Base-by-base conservation (phyloP, 2,113 vertebrate genomes). In the Nerophis ophidion region DNA sequence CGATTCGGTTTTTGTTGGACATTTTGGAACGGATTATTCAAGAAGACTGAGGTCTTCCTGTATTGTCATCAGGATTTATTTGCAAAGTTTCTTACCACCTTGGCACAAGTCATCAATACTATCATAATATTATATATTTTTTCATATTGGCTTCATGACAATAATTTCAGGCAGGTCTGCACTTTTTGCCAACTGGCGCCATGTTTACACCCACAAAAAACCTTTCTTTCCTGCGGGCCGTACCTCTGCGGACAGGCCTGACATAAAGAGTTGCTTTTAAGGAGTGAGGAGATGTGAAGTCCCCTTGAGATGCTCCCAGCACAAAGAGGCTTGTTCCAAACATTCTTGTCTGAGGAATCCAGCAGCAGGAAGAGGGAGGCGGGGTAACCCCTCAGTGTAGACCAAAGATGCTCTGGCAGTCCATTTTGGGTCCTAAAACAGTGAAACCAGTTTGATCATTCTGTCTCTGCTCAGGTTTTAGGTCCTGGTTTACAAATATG, bases 181-280 rank as follows among this genome's bases (percentile, higher is more conserved):
- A 84, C 76, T 5, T 82, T 75, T 89, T 84, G 73, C 91, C 91
- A 89, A 93, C 89, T 92, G 89, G 89, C 82, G 75, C 77, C 72
- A 80, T 90, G 87, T 92, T 91, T 91, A 89, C 87, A 86, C 82
- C 86, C 89, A 82, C 87, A 85, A 84, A 84, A 88, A 92, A 88
- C 82, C 82, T 91, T 26, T 92, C 92, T 87, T 89, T 89, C 71
- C 67, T 72, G 62, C 9, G 48, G 65, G 74, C 70, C 57, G 46
- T 26, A 40, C 36, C 60, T 65, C 64, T 55, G 67, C 56, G 36
- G 61, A 63, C 53, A 38, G 38, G 55, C 50, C 65, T 36, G 58
- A 70, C 66, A 64, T 71, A 63, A 76, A 80, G 53, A 61, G 57
- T 64, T 66, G 73, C 64, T 76, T 81, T 72, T 56, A 71, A 44